Percentiles rank a stretch among this genome's conserved stretches.
Conservation (phyloP, 1,140 invertebrate genomes). For the Gonatopus flavifemur region DNA sequence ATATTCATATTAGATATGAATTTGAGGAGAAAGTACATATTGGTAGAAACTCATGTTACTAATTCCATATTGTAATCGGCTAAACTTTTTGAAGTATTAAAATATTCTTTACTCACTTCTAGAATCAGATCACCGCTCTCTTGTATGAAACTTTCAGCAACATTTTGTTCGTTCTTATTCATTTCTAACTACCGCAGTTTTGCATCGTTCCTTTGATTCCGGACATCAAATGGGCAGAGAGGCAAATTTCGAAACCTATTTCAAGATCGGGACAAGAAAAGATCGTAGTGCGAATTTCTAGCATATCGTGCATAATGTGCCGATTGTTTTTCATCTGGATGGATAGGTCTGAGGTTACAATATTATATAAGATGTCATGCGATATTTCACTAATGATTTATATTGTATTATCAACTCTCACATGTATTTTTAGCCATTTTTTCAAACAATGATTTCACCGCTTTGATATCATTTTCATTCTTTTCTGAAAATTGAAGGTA, state of each 20-base stretch:
- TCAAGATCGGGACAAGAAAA: conserved; percentile 54
- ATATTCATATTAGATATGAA: too few species aligned
- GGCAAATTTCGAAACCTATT: conserved; percentile 54
- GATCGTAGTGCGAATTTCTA: conserved; percentile 62
- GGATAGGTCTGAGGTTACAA: conserved; percentile 48
- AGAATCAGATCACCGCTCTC: conserved; percentile 62
- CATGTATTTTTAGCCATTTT: conserved; percentile 55
- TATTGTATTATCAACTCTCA: not conserved
- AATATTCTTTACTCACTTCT: conserved; percentile 66
- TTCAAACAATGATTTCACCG: conserved; percentile 57
- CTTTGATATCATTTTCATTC: conserved; percentile 54
- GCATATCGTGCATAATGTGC: conserved; percentile 58
- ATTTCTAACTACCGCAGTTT: conserved; percentile 48
- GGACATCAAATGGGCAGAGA: conserved; percentile 43
- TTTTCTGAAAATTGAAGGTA: conserved; percentile 52
- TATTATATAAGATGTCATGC: not conserved
- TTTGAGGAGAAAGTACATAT: too few species aligned
- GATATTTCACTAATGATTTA: conserved; percentile 1
- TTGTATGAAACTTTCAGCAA: conserved; percentile 59
- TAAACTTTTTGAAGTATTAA: conserved; percentile 66
- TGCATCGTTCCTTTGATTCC: conserved; percentile 45
- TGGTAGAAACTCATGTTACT: conserved; percentile 55
- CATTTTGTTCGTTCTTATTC: conserved; percentile 37
- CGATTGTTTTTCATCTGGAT: conserved; percentile 50
- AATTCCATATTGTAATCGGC: conserved; percentile 67